Percentiles rank a stretch among this genome's conserved stretches.
Evolutionary conservation across 2,113 vertebrate genomes (phyloP).

Genomic region (Alethe diademata): DNA sequence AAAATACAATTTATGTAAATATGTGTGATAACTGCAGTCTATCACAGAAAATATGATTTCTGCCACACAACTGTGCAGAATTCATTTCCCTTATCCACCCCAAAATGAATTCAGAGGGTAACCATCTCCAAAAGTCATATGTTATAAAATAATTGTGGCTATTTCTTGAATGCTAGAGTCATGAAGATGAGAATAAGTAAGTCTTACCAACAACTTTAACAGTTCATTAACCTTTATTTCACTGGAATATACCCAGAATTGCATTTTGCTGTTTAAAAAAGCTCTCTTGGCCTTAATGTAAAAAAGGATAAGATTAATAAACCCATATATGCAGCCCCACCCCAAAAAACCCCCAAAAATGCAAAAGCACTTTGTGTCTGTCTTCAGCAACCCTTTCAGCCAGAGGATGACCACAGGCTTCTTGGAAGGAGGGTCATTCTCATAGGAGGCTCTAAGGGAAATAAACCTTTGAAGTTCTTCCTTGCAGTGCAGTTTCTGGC

Average conservation of each 20-base stretch:
- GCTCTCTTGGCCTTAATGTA: not conserved
- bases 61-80: not conserved
- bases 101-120: not conserved
- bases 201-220: not conserved
- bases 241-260: not conserved
- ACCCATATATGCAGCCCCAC: not conserved
- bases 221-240: slow-evolving; percentile 8
- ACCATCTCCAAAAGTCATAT: not conserved
- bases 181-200: not conserved
- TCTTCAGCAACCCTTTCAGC: not conserved
- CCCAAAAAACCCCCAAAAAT: accelerated
- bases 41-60: not conserved
- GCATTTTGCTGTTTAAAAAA: not conserved
- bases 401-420: not conserved
- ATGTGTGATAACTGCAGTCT: not conserved
- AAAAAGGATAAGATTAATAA: not conserved
- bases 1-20: slow-evolving; percentile 32
- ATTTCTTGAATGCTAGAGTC: not conserved
- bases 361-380: not conserved
- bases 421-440: slow-evolving; percentile 15
- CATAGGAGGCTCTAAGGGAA: not conserved
- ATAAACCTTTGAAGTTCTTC: slow-evolving; percentile 16
- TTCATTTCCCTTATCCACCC: not conserved
- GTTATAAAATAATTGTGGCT: not conserved
- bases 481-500: not conserved